Evolutionary conservation across 2,113 vertebrate species (phyloP).

Genomic region (Xiphorhynchus elegans): DNA sequence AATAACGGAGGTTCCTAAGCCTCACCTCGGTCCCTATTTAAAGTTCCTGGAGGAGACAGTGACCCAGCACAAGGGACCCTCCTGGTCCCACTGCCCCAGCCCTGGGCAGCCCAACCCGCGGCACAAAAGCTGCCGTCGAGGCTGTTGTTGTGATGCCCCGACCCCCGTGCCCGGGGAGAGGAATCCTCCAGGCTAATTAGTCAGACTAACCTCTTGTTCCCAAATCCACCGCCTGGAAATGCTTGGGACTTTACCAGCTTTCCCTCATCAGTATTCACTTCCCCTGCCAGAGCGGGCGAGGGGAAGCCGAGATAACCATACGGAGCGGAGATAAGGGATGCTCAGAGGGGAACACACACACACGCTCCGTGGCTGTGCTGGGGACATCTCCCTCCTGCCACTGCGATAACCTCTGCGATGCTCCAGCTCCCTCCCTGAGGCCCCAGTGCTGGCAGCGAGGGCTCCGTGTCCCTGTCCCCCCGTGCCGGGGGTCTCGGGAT

Average conservation of each 20-base stretch:
- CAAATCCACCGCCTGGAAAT: background rate
- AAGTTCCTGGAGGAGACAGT: background rate
- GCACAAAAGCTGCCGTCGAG: background rate
- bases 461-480: rapidly evolving
- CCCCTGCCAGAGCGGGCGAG: background rate
- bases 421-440: background rate
- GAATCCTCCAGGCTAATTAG: slow-evolving; percentile 19
- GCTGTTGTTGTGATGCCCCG: background rate
- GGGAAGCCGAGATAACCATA: background rate
- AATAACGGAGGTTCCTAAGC: rapidly evolving
- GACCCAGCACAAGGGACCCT: background rate
- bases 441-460: background rate
- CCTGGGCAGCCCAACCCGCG: background rate
- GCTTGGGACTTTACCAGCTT: background rate
- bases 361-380: background rate
- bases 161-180: background rate
- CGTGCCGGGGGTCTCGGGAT: too few species aligned
- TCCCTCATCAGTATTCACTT: slow-evolving; percentile 1
- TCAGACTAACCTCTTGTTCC: background rate
- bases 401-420: background rate
- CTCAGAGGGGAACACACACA: background rate
- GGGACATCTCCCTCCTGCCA: background rate
- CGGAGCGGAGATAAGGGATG: slow-evolving; percentile 10
- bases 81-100: rapidly evolving
- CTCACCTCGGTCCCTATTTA: rapidly evolving